Base-by-base conservation (phyloP, 2,113 vertebrate species). In the Onychostoma macrolepis region DNA sequence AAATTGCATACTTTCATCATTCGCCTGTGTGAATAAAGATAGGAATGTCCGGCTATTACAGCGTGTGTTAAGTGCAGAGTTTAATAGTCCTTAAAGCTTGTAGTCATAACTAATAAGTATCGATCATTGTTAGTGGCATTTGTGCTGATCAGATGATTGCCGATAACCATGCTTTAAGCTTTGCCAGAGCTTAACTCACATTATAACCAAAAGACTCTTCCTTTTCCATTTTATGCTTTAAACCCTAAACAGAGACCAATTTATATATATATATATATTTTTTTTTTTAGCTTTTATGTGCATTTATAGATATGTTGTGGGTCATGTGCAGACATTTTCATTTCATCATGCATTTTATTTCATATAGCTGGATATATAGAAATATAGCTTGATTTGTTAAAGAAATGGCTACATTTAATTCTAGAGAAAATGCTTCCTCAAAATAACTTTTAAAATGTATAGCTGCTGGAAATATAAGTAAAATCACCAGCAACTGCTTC, bases 401-500 rank as follows among this genome's bases (percentile, higher is more conserved):
- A 36, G 67, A 71, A 36, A 71, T 36, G 17, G 17, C 30, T 71
- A 7, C 7, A 36, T 36, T 71, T 36, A 19, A 69, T 69, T 69
- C 30, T 69, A 33, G 6, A 2, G 15, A 33, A 65, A 69, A 21
- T 2, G 15, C 15, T 33, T 33, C 6, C 30, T 19, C 7, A 36
- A n/a, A n/a, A n/a, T n/a, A n/a, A n/a, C n/a, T n/a, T n/a, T n/a
- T n/a, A n/a, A n/a, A n/a, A n/a, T n/a, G n/a, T n/a, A n/a, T 72
- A 72, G 87, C 87, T 88, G 85, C 58, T 75, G 74, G 63, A 84
- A 84, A 53, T 28, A 12, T 43, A 26, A 63, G 30, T 24, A 87
- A 90, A 90, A 90, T 86, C 82, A 89, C 84, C 86, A 72, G 33
- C 69, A 38, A 72, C 50, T 38, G 28, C 77, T 74, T 87, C 78